phyloP scores from a whole-genome alignment of 2,888 invertebrate genomes.

The Acheta domesticus region DNA sequence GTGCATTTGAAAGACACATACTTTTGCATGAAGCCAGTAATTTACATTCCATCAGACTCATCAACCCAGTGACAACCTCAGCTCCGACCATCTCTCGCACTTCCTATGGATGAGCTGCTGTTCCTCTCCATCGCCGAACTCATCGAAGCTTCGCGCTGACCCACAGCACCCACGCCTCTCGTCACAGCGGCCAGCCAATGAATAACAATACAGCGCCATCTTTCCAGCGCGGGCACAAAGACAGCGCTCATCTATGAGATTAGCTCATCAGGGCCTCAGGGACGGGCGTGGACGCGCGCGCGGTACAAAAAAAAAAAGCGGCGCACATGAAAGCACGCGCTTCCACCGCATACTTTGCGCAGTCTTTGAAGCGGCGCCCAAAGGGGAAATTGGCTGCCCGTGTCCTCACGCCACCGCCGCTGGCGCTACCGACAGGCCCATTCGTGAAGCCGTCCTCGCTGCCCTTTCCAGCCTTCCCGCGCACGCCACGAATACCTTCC shows the following conservation, averaged over 20 bases:
- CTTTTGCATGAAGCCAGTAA: too few relatives aligned
- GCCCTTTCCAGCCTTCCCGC: too few relatives aligned
- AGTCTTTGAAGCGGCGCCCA: not conserved
- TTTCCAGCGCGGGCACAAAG: not conserved
- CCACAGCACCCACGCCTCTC: not conserved
- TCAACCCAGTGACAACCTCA: too few relatives aligned
- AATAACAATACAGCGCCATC: constrained; percentile 7
- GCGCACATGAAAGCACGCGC: not conserved
- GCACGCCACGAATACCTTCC: too few relatives aligned
- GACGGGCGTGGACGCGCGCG: not conserved
- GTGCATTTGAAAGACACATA: too few relatives aligned
- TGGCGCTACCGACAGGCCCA: too few relatives aligned
- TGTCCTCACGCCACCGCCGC: not conserved
- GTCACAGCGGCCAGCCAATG: not conserved
- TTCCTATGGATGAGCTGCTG: too few relatives aligned
- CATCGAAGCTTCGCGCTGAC: too few relatives aligned
- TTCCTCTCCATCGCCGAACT: too few relatives aligned
- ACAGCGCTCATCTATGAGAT: constrained; percentile 9
- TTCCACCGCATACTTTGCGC: not conserved
- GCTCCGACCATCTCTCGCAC: too few relatives aligned
- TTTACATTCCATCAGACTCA: too few relatives aligned
- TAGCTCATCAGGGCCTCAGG: not conserved
- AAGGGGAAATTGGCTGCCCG: not conserved
- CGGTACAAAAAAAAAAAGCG: not conserved
- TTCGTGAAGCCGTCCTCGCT: too few relatives aligned